phyloP scores from a whole-genome alignment of 2,113 vertebrate genomes.

The Piaya cayana region DNA sequence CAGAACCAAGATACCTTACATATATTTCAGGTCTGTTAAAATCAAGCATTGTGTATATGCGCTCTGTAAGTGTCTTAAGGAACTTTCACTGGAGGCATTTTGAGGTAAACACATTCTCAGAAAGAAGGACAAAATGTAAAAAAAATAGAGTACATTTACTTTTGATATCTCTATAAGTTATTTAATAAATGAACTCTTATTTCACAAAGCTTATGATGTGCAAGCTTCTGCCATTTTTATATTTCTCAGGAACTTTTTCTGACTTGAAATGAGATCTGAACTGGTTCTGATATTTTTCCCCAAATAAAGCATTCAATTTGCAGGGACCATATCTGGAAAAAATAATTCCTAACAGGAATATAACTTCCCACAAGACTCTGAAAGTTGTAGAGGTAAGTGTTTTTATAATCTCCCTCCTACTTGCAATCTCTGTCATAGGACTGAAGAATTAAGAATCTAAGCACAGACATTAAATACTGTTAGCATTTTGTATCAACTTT shows the following conservation, averaged over 20 bases:
- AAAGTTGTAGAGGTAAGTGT: too few relatives aligned
- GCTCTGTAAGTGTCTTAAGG: background rate
- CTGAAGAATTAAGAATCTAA: too few relatives aligned
- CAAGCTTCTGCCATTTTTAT: background rate
- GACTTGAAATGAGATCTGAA: background rate
- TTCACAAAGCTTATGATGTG: background rate
- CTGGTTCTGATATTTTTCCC: background rate
- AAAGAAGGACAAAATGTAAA: background rate
- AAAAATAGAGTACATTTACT: background rate
- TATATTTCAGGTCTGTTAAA: background rate
- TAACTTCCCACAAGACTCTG: too few relatives aligned
- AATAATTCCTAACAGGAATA: background rate
- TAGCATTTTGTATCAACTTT: background rate
- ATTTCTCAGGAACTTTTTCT: background rate
- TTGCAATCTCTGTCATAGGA: too few relatives aligned
- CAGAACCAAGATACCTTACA: background rate
- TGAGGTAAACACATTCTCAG: background rate
- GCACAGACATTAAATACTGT: too few relatives aligned
- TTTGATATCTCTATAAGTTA: background rate
- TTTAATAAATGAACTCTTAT: background rate
- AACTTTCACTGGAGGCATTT: background rate
- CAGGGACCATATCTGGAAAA: background rate
- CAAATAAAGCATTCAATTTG: too few relatives aligned
- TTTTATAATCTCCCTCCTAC: too few relatives aligned
- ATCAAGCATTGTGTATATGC: background rate